Percentiles rank a stretch among this genome's conserved stretches.
Evolutionary conservation across 2,888 invertebrate genomes (phyloP).

Genomic region (Leptinotarsa juncta): DNA sequence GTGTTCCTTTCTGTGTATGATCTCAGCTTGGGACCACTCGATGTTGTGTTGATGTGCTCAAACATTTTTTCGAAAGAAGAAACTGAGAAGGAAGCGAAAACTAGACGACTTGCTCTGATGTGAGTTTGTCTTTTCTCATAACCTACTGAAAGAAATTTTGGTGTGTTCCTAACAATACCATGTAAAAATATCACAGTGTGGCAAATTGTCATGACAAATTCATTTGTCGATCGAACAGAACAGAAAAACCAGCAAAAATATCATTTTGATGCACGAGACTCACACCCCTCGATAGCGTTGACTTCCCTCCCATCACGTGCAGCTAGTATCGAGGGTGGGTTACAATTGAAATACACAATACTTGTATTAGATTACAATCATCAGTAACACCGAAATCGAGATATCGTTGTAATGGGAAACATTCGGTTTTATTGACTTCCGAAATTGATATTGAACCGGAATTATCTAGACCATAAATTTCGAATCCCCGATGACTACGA

Average conservation of each 20-base stretch:
- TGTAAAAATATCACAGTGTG: too few species aligned
- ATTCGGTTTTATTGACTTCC: constrained; percentile 28
- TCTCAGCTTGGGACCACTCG: too few species aligned
- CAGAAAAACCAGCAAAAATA: neutral
- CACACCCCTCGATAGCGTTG: constrained; percentile 18
- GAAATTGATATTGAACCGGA: constrained; percentile 17
- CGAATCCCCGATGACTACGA: neutral
- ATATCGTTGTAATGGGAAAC: constrained; percentile 40
- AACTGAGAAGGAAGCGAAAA: too few species aligned
- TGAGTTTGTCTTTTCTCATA: too few species aligned
- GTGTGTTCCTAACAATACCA: too few species aligned
- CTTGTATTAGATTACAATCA: constrained; percentile 42
- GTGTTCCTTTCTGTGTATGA: too few species aligned
- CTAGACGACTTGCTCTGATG: too few species aligned
- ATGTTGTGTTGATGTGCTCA: too few species aligned
- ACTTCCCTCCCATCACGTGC: constrained; percentile 25
- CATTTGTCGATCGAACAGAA: neutral
- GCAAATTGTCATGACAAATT: neutral
- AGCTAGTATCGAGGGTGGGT: constrained; percentile 30
- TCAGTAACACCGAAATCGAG: constrained; percentile 45
- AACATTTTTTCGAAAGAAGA: too few species aligned
- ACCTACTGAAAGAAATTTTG: too few species aligned
- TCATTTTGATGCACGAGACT: neutral
- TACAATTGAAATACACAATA: constrained; percentile 35
- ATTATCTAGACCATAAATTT: constrained; percentile 10